Percentiles rank a stretch among this genome's conserved stretches.
Conservation (phyloP, 1,140 invertebrate species). For the Tetramorium alpestre region DNA sequence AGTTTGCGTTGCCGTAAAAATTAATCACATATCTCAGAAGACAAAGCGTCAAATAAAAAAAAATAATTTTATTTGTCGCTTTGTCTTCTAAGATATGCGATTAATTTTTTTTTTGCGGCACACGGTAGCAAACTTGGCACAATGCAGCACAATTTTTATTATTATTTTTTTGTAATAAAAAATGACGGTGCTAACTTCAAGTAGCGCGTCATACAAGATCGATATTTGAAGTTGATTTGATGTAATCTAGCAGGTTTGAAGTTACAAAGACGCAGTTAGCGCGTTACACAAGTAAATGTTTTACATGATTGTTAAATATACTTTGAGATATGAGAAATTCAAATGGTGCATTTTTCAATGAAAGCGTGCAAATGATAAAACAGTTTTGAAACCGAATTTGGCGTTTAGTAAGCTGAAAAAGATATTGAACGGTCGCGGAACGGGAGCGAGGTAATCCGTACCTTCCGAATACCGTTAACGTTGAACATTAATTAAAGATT, state of each 20-base stretch:
- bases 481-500: conserved; percentile 72
- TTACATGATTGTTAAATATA: background rate
- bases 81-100: too few species aligned
- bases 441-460: background rate
- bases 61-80: too few species aligned
- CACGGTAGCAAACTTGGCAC: too few species aligned
- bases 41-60: too few species aligned
- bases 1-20: too few species aligned
- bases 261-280: background rate
- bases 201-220: background rate
- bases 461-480: conserved; percentile 13
- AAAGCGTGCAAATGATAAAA: background rate
- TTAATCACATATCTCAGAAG: too few species aligned
- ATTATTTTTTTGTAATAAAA: too few species aligned
- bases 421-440: background rate
- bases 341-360: conserved; percentile 2
- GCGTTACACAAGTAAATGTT: background rate
- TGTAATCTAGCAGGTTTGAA: conserved; percentile 15
- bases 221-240: conserved; percentile 29
- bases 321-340: background rate
- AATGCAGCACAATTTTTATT: too few species aligned
- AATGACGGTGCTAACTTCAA: too few species aligned
- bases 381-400: background rate
- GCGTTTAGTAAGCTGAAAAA: background rate
- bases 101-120: too few species aligned